Base-by-base conservation (phyloP, 64 coral and sea anemone genomes). In the Actinia tenebrosa region DNA sequence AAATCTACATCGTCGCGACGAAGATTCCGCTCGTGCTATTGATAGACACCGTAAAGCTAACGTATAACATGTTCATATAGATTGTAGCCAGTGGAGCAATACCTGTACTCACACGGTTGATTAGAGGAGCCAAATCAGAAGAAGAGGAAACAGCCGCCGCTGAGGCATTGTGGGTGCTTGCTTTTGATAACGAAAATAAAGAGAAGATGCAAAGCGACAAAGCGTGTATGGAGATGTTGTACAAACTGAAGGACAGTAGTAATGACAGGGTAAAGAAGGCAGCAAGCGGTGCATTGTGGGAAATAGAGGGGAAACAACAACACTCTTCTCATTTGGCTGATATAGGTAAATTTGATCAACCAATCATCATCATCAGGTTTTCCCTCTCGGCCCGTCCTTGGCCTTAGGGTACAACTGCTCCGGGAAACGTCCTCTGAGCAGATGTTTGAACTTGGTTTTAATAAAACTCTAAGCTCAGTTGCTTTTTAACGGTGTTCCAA, bases 221-320 rank as follows among this genome's bases (percentile, higher is more conserved):
- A 15, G 22, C 8, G 6, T 87, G 80, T 4, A 59, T 95, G 25
- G 22, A 47, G 13, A 64, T 87, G 6, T 30, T 95, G 77, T 15
- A 77, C 14, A 95, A 88, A 80, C 83, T 95, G 14, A 60, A 80
- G 11, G 14, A 78, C 1, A 82, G 82, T 37, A 63, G 88, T 4
- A 83, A 95, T 77, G 81, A 71, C 7, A 85, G 80, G 45, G n/a
- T 91, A 37, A 91, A 86, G 83, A 86, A 80, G 77, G 86, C 93
- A 37, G 93, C 89, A 0, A 79, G 85, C 27, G 93, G 93, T 78
- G 93, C 86, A 45, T 82, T 95, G 37, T 95, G 93, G 89, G 94
- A 95, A 90, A 89, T 89, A 16, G 84, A 89, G 55, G 94, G 91
- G 18, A 95, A 92, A 64, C n/a, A 82, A 18, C 17, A 23, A 66